A percentile compares a stretch with the other conserved stretches of the same genome.
Conservation (phyloP, 2,888 invertebrate genomes). For the Sarcophaga subvicina region DNA sequence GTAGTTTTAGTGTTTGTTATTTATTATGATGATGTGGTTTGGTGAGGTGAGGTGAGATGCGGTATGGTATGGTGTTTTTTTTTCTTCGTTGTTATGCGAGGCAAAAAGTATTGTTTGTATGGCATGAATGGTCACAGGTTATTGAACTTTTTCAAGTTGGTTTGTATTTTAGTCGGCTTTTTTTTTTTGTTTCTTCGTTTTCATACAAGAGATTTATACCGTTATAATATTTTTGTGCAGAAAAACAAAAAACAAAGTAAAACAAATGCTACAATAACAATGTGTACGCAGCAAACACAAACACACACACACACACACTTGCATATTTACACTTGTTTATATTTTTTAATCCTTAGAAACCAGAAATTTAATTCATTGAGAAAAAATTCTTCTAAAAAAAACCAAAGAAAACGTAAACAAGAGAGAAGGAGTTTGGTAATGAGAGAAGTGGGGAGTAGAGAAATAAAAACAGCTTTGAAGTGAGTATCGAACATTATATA, state of each 20-base stretch:
- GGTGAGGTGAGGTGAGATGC: background rate
- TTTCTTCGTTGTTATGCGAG: conserved; percentile 5
- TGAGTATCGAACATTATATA: background rate
- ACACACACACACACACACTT: conserved; percentile 1
- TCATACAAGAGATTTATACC: conserved; percentile 38
- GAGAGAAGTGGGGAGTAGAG: too few species aligned
- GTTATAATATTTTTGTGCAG: conserved; percentile 38
- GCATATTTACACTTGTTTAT: conserved; percentile 4
- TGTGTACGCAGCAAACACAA: background rate
- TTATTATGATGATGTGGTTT: conserved; percentile 18
- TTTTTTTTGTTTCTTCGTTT: background rate
- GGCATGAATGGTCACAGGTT: conserved; percentile 65
- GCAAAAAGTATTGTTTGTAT: conserved; percentile 10
- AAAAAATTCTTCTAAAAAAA: background rate
- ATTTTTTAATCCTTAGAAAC: conserved; percentile 31
- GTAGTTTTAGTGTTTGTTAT: background rate
- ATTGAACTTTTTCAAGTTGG: conserved; percentile 60
- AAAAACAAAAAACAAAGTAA: background rate
- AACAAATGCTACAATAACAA: conserved; percentile 40
- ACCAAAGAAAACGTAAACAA: background rate
- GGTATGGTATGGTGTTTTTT: background rate
- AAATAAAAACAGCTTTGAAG: background rate
- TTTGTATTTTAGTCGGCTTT: conserved; percentile 13
- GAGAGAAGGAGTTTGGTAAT: background rate
- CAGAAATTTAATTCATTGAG: conserved; percentile 50